Evolutionary conservation across 2,797 vertebrate genomes (phyloP).

Genomic region (Pantherophis vulpinus): DNA sequence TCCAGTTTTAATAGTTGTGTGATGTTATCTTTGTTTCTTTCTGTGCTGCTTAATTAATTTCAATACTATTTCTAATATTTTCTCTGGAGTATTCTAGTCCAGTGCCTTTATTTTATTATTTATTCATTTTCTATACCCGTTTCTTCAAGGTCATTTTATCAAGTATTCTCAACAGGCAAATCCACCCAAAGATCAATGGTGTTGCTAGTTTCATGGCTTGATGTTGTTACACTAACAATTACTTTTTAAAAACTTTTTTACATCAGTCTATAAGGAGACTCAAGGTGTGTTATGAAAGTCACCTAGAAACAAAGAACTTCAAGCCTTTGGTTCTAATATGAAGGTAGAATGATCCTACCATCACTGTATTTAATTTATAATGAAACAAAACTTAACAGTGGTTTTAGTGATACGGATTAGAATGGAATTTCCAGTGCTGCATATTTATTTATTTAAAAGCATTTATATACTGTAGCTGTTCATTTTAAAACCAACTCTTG

Average conservation of each 20-base stretch:
- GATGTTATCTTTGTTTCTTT: constrained; percentile 13
- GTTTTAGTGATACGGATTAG: neutral
- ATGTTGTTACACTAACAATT: neutral
- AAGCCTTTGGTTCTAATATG: neutral
- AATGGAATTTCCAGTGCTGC: neutral
- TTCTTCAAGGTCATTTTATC: neutral
- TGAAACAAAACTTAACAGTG: neutral
- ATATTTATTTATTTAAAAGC: neutral
- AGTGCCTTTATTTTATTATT: neutral
- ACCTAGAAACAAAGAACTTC: neutral
- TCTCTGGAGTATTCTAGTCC: neutral
- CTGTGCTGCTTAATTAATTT: neutral
- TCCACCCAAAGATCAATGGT: neutral
- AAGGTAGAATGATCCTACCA: neutral
- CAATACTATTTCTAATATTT: neutral
- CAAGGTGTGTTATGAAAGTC: neutral
- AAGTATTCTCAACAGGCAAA: neutral
- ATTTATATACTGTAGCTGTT: neutral
- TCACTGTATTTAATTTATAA: neutral
- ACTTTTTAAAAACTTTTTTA: neutral
- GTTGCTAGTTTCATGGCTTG: neutral
- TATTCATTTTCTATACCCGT: neutral
- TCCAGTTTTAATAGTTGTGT: neutral
- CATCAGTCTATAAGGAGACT: neutral
- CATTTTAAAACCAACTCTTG: neutral